Evolutionary conservation across 2,888 invertebrate genomes (phyloP), one percentile per base, ranked within the genome.

Genomic region (Myopa tessellatipennis): DNA sequence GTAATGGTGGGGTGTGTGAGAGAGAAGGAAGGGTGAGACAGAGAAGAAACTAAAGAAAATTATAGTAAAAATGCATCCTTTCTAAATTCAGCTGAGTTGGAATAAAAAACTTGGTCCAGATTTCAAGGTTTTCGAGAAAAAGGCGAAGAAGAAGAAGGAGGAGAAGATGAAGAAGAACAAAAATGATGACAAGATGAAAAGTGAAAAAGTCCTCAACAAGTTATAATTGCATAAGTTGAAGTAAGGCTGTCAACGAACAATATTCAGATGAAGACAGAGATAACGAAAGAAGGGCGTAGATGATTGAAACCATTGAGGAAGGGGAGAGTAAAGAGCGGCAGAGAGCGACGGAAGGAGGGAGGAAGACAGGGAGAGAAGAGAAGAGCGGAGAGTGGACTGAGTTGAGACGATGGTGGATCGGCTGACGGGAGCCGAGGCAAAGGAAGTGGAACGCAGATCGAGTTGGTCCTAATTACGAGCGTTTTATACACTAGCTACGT

Each of bases 141-240:
- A 67, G 7, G 40, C 0, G 34, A 5, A 34, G 5, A 34, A 12
- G 3, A 52, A 26, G 14, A 52, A 8, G 8, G 26, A 50, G 40
- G 18, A n/a, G 50, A 52, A 52, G 26, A 16, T 8, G 34, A 55
- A 50, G 50, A 26, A 55, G 26, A 34, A 5, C 26, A 26, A 26
- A 26, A 26, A 26, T 26, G 26, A 26, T 18, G 50, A 45, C 18
- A 68, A 45, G 26, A 26, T 14, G n/a, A n/a, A 45, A 38, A 18
- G 6, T 4, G n/a, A 26, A 52, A 70, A 34, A 69, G 52, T 70
- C 18, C 70, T 70, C 34, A 70, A 70, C 50, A 55, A 70, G 55
- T 70, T 52, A 55, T 70, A 55, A 70, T 70, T 55, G 50, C 70
- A 70, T 55, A 70, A 70, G 52, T 70, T 36, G 16, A 50, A 34